Evolutionary conservation across 2,113 vertebrate species (phyloP).

Genomic region (Scopus umbretta): DNA sequence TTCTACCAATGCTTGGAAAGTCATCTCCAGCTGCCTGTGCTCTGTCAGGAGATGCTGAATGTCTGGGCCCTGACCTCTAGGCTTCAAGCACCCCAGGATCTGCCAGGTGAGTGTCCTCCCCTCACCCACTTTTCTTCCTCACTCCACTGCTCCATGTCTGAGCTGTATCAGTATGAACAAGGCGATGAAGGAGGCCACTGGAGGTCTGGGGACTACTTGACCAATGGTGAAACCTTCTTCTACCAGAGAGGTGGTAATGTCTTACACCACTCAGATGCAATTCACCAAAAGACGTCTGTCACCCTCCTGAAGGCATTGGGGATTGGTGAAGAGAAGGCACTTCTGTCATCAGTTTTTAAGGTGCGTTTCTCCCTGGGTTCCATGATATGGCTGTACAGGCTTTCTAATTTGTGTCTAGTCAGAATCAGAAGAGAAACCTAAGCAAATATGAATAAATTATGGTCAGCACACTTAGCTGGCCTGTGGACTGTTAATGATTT

Average conservation of each 20-base stretch:
- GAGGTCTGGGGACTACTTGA: neutral
- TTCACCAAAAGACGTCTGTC: neutral
- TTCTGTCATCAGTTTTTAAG: neutral
- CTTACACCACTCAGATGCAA: neutral
- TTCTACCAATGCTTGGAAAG: neutral
- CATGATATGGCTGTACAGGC: neutral
- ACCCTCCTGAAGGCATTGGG: neutral
- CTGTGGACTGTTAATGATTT: slow-evolving; percentile 18
- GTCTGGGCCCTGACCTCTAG: neutral
- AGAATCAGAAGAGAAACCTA: neutral
- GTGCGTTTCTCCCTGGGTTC: neutral
- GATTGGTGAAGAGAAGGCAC: neutral
- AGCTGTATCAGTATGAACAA: neutral
- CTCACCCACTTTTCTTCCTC: neutral
- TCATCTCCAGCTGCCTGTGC: neutral
- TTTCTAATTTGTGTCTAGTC: neutral
- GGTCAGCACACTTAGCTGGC: neutral
- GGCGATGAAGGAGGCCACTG: neutral
- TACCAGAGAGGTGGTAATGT: neutral
- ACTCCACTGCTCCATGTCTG: neutral
- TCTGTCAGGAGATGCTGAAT: neutral
- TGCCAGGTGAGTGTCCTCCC: neutral
- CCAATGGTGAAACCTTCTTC: neutral
- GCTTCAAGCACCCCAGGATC: neutral
- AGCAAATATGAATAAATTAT: neutral